A percentile compares a stretch with the other conserved stretches of the same genome.
These are phyloP conservation scores for Asarcornis scutulata DNA, from an alignment of 2,113 vertebrate species.

Conservation along the genomic window DNA sequence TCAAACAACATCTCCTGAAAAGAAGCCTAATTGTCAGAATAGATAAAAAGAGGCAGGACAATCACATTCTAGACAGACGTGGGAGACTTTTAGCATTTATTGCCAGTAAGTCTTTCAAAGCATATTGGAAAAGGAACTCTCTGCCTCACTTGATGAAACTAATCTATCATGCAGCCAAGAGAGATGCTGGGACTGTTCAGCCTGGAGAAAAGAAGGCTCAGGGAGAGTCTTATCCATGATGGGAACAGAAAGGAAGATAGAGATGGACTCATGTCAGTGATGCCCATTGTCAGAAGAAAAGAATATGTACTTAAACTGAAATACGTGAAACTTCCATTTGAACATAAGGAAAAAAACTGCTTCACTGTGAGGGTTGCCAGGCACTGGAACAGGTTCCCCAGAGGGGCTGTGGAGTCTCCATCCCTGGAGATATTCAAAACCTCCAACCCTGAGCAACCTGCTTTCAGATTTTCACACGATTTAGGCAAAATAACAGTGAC, in stretches of 20 bases:
- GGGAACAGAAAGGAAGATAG: accelerated
- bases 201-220: neutral
- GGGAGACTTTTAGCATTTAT: neutral
- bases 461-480: neutral
- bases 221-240: neutral
- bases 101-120: neutral
- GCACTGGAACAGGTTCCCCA: neutral
- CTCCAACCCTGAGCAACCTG: neutral
- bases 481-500: neutral
- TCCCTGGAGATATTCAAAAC: neutral
- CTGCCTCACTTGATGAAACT: neutral
- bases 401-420: neutral
- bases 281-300: neutral
- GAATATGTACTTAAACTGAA: neutral
- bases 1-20: neutral
- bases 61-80: neutral
- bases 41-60: neutral
- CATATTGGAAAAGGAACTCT: neutral
- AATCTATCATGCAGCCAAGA: neutral
- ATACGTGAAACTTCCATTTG: neutral
- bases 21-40: neutral
- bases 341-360: neutral
- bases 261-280: neutral
- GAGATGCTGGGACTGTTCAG: neutral
- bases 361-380: neutral